These are phyloP conservation scores for Cheiracanthium punctorium DNA, from an alignment of 2,888 invertebrate species.

Conservation along the genomic window DNA sequence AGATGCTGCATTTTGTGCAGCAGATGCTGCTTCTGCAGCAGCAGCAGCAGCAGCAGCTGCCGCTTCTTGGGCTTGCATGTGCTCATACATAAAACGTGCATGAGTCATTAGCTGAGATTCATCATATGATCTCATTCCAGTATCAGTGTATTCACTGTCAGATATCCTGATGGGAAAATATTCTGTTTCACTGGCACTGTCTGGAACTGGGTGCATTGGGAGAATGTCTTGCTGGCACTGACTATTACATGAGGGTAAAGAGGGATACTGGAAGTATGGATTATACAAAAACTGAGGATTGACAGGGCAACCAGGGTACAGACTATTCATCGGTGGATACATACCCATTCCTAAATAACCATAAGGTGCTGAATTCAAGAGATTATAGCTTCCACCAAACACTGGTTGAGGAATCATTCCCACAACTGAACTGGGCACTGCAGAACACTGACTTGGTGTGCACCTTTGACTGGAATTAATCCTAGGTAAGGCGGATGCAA, in stretches of 20 bases:
- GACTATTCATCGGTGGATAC: conserved; percentile 42
- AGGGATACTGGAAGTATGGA: conserved; percentile 26
- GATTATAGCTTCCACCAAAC: conserved; percentile 35
- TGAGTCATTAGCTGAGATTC: conserved; percentile 51
- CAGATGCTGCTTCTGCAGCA: background rate
- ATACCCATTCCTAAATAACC: conserved; percentile 31
- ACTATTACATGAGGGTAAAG: conserved; percentile 15
- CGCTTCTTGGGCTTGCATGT: background rate
- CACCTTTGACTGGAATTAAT: conserved; percentile 23
- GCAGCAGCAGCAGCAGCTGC: background rate
- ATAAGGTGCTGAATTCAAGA: conserved; percentile 29
- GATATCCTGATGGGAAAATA: conserved; percentile 70
- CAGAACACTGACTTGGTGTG: conserved; percentile 14
- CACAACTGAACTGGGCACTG: conserved; percentile 20
- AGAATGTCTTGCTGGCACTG: conserved; percentile 40
- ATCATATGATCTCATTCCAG: conserved; percentile 53
- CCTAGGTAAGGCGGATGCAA: background rate
- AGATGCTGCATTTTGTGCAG: background rate
- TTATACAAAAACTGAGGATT: conserved; percentile 4
- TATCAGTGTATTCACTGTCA: conserved; percentile 69
- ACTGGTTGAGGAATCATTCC: conserved; percentile 29
- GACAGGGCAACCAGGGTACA: conserved; percentile 30
- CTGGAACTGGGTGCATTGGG: conserved; percentile 53
- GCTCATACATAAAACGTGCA: conserved; percentile 27
- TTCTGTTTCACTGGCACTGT: conserved; percentile 68